Conservation (phyloP, 2,888 invertebrate species). For the Epinotia demarniana region DNA sequence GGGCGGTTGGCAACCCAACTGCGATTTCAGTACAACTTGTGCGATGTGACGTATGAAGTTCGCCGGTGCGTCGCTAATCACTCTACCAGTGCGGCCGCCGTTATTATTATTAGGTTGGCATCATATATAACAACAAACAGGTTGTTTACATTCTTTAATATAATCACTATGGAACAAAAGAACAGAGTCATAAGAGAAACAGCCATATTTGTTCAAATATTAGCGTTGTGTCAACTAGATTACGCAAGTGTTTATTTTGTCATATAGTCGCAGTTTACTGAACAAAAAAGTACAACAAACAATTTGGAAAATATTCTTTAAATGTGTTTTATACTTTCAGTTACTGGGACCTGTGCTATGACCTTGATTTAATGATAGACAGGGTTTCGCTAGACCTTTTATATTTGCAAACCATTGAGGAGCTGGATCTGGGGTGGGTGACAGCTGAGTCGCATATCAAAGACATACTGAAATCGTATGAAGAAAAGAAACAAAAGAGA, state of each 20-base stretch:
- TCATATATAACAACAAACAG: too few relatives aligned
- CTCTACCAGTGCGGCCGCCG: too few relatives aligned
- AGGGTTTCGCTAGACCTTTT: slow-evolving; percentile 93
- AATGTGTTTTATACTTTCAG: slow-evolving; percentile 76
- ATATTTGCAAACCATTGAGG: slow-evolving; percentile 94
- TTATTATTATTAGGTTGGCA: too few relatives aligned
- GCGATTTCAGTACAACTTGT: too few relatives aligned
- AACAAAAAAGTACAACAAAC: not conserved
- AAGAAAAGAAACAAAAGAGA: slow-evolving; percentile 91
- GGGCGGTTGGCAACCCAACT: too few relatives aligned
- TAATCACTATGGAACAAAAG: too few relatives aligned
- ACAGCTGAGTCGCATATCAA: slow-evolving; percentile 88
- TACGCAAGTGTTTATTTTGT: not conserved
- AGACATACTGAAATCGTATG: slow-evolving; percentile 88
- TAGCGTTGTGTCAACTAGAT: too few relatives aligned
- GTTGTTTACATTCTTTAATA: too few relatives aligned
- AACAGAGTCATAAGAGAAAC: too few relatives aligned
- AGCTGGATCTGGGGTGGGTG: slow-evolving; percentile 95
- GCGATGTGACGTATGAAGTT: too few relatives aligned
- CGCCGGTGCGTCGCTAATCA: too few relatives aligned
- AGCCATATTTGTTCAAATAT: too few relatives aligned
- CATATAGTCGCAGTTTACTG: not conserved
- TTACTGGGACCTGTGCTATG: slow-evolving; percentile 95
- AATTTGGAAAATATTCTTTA: not conserved
- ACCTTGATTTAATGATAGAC: slow-evolving; percentile 92